phyloP scores from a whole-genome alignment of 1,140 invertebrate species.

The Drosophila nebulosa region DNA sequence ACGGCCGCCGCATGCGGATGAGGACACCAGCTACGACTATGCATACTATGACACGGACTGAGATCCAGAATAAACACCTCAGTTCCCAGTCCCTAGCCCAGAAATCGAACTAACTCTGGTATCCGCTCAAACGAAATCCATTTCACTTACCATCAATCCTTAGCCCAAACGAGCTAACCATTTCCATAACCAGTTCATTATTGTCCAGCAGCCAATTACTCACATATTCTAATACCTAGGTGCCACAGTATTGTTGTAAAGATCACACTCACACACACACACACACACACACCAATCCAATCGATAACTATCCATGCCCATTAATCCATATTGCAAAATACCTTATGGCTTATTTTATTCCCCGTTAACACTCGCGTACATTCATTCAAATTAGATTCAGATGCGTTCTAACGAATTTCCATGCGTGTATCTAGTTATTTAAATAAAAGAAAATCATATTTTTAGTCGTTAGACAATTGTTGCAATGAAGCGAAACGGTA shows the following conservation, averaged over 20 bases:
- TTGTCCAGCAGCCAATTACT: slow-evolving; percentile 8
- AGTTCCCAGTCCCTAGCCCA: slow-evolving; percentile 4
- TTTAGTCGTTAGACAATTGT: slow-evolving; percentile 80
- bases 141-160: slow-evolving; percentile 5
- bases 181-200: slow-evolving; percentile 7
- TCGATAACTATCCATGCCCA: no score
- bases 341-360: slow-evolving; percentile 1
- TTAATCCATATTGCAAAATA: slow-evolving; percentile 4
- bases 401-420: slow-evolving; percentile 75
- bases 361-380: slow-evolving; percentile 68
- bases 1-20: slow-evolving; percentile 79
- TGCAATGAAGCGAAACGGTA: slow-evolving; percentile 48
- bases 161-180: neutral
- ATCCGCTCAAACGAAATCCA: slow-evolving; percentile 14
- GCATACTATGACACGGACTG: slow-evolving; percentile 86
- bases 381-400: slow-evolving; percentile 63
- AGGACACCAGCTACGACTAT: slow-evolving; percentile 86
- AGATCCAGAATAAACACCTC: slow-evolving; percentile 3
- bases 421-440: slow-evolving; percentile 80
- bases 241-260: slow-evolving; percentile 51
- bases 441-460: slow-evolving; percentile 73
- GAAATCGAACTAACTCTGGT: slow-evolving; percentile 20
- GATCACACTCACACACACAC: no score
- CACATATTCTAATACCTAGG: slow-evolving; percentile 40
- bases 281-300: no score